Evolutionary conservation across 2,113 vertebrate genomes (phyloP).

Genomic region (Sylvietta virens): DNA sequence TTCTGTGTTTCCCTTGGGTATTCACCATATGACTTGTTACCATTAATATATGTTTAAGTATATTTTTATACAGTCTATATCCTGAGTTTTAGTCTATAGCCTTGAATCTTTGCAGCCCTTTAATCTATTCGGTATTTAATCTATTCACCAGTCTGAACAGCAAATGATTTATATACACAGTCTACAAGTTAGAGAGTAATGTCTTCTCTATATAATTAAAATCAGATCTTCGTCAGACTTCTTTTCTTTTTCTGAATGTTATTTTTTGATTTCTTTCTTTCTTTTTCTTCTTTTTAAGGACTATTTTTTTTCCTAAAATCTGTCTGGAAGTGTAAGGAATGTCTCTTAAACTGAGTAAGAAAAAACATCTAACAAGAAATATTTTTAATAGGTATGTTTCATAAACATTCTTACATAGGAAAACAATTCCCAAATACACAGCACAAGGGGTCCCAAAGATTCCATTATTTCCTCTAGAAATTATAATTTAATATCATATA

Average conservation of each 20-base stretch:
- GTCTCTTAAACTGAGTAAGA: neutral
- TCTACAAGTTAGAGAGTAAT: neutral
- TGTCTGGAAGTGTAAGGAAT: neutral
- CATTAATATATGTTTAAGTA: neutral
- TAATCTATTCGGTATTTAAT: too few species aligned
- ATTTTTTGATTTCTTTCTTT: neutral
- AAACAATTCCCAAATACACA: neutral
- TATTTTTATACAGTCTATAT: neutral
- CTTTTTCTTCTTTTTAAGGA: neutral
- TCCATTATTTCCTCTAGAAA: neutral
- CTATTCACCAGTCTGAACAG: neutral
- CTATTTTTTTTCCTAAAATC: neutral
- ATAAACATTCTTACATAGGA: neutral
- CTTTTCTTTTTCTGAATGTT: neutral
- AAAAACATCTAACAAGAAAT: neutral
- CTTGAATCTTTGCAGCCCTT: neutral
- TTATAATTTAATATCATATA: neutral
- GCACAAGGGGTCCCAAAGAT: neutral
- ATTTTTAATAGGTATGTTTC: neutral
- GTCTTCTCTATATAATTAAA: neutral
- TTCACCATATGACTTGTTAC: neutral
- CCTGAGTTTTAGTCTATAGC: neutral
- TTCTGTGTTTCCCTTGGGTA: neutral
- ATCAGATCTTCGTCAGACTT: neutral
- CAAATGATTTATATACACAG: rapidly evolving